Evolutionary conservation across 1,140 invertebrate genomes (phyloP).

Genomic region (Procambarus virginalis): DNA sequence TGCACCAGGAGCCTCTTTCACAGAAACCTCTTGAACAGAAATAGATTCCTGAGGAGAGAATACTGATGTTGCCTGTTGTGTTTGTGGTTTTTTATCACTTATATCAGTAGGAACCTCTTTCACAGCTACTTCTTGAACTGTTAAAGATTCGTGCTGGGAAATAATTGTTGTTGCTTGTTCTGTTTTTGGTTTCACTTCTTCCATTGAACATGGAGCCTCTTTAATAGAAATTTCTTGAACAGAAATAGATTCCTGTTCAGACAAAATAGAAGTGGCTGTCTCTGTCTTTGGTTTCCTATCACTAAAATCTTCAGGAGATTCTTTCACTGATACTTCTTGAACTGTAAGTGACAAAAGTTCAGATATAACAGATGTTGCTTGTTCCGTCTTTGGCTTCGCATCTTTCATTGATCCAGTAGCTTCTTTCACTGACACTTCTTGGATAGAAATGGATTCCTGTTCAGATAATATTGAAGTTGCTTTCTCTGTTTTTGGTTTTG

Average conservation of each 20-base stretch:
- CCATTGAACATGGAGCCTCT: slow-evolving; percentile 75
- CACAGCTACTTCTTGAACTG: slow-evolving; percentile 54
- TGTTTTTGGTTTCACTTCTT: slow-evolving; percentile 73
- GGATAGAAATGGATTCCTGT: slow-evolving; percentile 42
- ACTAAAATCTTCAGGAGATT: slow-evolving; percentile 21
- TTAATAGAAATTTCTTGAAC: slow-evolving; percentile 76
- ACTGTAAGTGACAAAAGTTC: slow-evolving; percentile 72
- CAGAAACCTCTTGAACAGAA: slow-evolving; percentile 41
- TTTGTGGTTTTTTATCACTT: slow-evolving; percentile 28
- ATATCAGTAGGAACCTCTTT: slow-evolving; percentile 33
- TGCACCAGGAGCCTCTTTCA: slow-evolving; percentile 33
- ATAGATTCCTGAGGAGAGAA: slow-evolving; percentile 48
- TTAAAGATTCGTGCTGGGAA: slow-evolving; percentile 72
- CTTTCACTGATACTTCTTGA: slow-evolving; percentile 49
- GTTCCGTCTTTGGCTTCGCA: slow-evolving; percentile 74
- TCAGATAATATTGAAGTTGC: slow-evolving; percentile 50
- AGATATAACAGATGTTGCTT: slow-evolving; percentile 75
- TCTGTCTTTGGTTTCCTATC: slow-evolving; percentile 74
- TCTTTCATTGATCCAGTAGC: slow-evolving; percentile 35
- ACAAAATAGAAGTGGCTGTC: slow-evolving; percentile 75
- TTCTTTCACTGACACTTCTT: slow-evolving; percentile 55
- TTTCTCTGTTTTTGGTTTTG: slow-evolving; percentile 42
- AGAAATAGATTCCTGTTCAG: slow-evolving; percentile 74
- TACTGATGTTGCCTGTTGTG: slow-evolving; percentile 46
- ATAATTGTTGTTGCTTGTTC: slow-evolving; percentile 76